Base-by-base conservation (phyloP, 2,797 vertebrate genomes). In the Scyliorhinus canicula region DNA sequence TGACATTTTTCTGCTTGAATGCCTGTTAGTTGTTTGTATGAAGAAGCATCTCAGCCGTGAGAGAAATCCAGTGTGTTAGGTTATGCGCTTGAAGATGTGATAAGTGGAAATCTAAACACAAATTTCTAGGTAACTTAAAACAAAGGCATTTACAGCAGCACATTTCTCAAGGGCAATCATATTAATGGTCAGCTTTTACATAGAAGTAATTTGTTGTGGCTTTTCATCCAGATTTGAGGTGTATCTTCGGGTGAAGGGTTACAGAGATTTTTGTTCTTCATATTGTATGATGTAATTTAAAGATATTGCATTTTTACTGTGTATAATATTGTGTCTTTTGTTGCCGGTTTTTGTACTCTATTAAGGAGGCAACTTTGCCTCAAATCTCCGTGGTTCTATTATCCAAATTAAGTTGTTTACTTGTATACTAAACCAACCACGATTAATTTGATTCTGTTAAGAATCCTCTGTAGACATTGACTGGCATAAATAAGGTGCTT, bases 391-490 rank as follows among this genome's bases (percentile, higher is more conserved):
- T 99, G 98, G 98, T 99, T 98, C 98, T 98, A 98, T 97, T 98
- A 98, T 98, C 98, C 98, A 98, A 98, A 98, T 98, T 98, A 98
- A 98, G 98, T 94, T 94, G 93, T 99, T 99, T 99, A 99, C 98
- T 98, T 99, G 98, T 99, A 98, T 97, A 99, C 98, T 98, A 98
- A 98, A 98, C 65, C 97, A 99, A 99, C 99, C 98, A 99, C 98
- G 98, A 98, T 98, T 98, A 98, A 98, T 98, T 98, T 98, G 99
- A 99, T 99, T 99, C 99, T 99, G 98, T 99, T 98, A 98, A 99
- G 99, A 99, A 99, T 99, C 98, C 97, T 98, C 97, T 98, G 97
- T 98, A 98, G 98, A 98, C 98, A 98, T 99, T 98, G 98, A 98
- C 98, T 99, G 98, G 98, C 98, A 98, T 99, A 98, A 98, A 99